Percentiles rank a stretch among this genome's conserved stretches.
Evolutionary conservation across 2,888 invertebrate species (phyloP).

Genomic region (Shargacucullia verbasci): DNA sequence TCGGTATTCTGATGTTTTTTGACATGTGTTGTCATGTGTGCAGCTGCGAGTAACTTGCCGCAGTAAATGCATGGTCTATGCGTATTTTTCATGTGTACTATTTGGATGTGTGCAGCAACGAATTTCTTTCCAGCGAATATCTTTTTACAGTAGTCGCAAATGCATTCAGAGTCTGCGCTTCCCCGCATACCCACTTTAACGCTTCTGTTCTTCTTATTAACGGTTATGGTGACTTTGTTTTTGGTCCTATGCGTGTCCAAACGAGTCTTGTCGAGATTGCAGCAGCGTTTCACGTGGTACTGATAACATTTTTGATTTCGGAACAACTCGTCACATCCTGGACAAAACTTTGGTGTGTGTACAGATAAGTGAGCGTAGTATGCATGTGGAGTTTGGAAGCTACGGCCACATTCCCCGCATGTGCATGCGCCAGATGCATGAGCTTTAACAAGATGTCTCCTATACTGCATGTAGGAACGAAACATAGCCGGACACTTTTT

Average conservation of each 20-base stretch:
- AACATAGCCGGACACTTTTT: slow-evolving; percentile 76
- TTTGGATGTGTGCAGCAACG: slow-evolving; percentile 80
- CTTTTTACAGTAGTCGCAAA: slow-evolving; percentile 81
- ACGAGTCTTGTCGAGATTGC: slow-evolving; percentile 67
- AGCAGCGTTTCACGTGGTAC: slow-evolving; percentile 76
- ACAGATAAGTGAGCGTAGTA: slow-evolving; percentile 73
- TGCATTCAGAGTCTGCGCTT: slow-evolving; percentile 70
- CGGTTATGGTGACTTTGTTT: slow-evolving; percentile 65
- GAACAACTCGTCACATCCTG: slow-evolving; percentile 74
- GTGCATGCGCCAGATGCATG: slow-evolving; percentile 69
- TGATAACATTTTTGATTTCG: slow-evolving; percentile 77
- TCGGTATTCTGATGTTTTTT: slow-evolving; percentile 67
- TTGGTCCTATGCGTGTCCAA: slow-evolving; percentile 61
- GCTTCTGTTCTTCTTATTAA: slow-evolving; percentile 67
- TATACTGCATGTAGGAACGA: slow-evolving; percentile 56
- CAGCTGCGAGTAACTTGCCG: slow-evolving; percentile 76
- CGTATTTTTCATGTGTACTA: slow-evolving; percentile 79
- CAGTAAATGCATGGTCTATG: slow-evolving; percentile 78
- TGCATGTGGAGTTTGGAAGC: slow-evolving; percentile 68
- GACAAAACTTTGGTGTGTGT: slow-evolving; percentile 73
- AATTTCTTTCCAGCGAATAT: slow-evolving; percentile 78
- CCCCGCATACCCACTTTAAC: slow-evolving; percentile 76
- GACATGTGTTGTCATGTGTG: slow-evolving; percentile 79
- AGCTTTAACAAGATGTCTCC: slow-evolving; percentile 63
- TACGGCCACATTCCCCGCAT: slow-evolving; percentile 79